Percentiles rank a stretch among this genome's conserved stretches.
These are phyloP conservation scores for Chaetodon trifasciatus DNA, from an alignment of 2,797 vertebrate species.

Conservation along the genomic window DNA sequence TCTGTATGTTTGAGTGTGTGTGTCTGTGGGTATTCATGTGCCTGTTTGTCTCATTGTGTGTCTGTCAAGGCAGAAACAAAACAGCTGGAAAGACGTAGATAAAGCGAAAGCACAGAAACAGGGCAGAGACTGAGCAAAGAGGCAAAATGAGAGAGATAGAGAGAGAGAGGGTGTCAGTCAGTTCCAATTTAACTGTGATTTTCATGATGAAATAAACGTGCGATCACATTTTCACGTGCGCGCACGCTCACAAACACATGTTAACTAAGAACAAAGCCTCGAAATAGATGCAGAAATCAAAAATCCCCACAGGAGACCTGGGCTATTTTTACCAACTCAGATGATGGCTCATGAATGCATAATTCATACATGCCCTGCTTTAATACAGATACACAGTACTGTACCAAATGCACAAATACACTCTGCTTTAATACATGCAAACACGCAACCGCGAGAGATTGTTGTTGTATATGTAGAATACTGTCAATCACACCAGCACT, in stretches of 20 bases:
- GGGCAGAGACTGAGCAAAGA: slow-evolving; percentile 34
- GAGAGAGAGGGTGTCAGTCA: slow-evolving; percentile 18
- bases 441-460: slow-evolving; percentile 13
- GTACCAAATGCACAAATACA: slow-evolving; percentile 55
- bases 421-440: slow-evolving; percentile 48
- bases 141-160: slow-evolving; percentile 40
- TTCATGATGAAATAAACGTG: slow-evolving; percentile 52
- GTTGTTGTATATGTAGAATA: slow-evolving; percentile 21
- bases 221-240: slow-evolving; percentile 30
- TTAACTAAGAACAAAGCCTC: slow-evolving; percentile 77
- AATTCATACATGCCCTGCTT: slow-evolving; percentile 83
- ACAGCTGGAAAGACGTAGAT: slow-evolving; percentile 61
- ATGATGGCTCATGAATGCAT: slow-evolving; percentile 83
- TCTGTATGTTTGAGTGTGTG: slow-evolving; percentile 25
- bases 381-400: slow-evolving; percentile 68
- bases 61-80: slow-evolving; percentile 47
- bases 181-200: slow-evolving; percentile 54
- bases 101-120: slow-evolving; percentile 42
- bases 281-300: slow-evolving; percentile 82
- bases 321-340: slow-evolving; percentile 82
- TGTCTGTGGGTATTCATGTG: slow-evolving; percentile 14
- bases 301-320: slow-evolving; percentile 75
- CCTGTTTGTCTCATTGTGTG: slow-evolving; percentile 1
- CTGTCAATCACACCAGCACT: slow-evolving; percentile 37
- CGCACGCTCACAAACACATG: slow-evolving; percentile 44